Percentiles rank a stretch among this genome's conserved stretches.
Evolutionary conservation across 2,797 vertebrate species (phyloP).

Genomic region (Iguana delicatissima): DNA sequence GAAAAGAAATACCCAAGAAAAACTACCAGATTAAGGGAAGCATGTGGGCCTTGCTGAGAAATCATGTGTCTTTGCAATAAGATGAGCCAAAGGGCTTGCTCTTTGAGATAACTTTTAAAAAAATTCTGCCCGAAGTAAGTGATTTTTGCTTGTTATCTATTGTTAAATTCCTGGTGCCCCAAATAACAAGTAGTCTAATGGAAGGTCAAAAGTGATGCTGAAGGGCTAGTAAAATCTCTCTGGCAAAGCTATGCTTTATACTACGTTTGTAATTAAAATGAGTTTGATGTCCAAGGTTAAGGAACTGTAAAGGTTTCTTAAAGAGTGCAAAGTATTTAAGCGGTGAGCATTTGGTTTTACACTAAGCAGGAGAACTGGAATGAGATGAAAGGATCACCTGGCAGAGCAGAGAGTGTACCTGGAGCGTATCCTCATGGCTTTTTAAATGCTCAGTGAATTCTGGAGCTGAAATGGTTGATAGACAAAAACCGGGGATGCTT

Average conservation of each 20-base stretch:
- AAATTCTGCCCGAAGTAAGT: constrained; percentile 40
- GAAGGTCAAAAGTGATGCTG: constrained; percentile 53
- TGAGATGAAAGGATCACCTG: constrained; percentile 56
- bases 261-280: constrained; percentile 64
- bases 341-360: constrained; percentile 17
- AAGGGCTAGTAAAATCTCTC: constrained; percentile 54
- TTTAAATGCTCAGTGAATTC: background rate
- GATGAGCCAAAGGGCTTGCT: constrained; percentile 57
- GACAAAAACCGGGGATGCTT: background rate
- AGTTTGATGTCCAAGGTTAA: constrained; percentile 59
- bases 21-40: constrained; percentile 72
- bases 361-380: constrained; percentile 54
- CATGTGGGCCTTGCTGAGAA: constrained; percentile 67
- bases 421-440: background rate
- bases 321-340: constrained; percentile 52
- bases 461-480: background rate
- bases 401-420: constrained; percentile 43
- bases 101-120: constrained; percentile 45
- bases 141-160: constrained; percentile 63
- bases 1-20: constrained; percentile 54
- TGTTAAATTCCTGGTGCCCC: constrained; percentile 61
- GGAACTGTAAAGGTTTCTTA: constrained; percentile 60
- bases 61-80: constrained; percentile 54
- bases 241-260: constrained; percentile 49
- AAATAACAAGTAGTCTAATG: constrained; percentile 45